These are phyloP conservation scores for Loriculus beryllinus DNA, from an alignment of 2,797 vertebrate species.

Conservation along the genomic window DNA sequence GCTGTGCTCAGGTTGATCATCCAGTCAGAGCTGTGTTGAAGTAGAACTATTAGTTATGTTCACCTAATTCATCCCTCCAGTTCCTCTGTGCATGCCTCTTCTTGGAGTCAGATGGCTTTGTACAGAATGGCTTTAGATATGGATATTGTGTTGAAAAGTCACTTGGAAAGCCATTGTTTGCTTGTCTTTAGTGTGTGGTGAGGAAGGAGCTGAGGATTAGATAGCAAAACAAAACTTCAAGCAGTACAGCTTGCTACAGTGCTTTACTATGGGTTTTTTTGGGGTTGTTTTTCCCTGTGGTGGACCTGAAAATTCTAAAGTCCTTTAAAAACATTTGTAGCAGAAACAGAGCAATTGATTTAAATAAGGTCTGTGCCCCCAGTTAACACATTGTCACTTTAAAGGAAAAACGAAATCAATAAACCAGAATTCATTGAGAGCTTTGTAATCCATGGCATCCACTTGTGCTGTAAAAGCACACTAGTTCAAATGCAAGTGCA, in stretches of 20 bases:
- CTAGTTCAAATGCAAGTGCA: not conserved
- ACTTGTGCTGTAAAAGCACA: not conserved
- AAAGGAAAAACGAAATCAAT: not conserved
- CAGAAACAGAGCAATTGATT: not conserved
- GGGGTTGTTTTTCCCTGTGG: not conserved
- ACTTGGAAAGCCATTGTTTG: not conserved
- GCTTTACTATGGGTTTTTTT: accelerated
- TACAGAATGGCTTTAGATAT: not conserved
- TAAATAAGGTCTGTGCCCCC: not conserved
- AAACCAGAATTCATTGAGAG: not conserved
- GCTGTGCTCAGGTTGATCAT: accelerated
- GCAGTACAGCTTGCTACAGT: not conserved
- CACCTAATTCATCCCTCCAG: not conserved
- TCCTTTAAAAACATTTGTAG: not conserved
- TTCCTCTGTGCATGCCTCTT: not conserved
- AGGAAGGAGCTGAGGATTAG: not conserved
- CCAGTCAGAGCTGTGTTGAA: not conserved
- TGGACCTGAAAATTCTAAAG: not conserved
- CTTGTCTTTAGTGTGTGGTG: not conserved
- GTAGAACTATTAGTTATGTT: not conserved
- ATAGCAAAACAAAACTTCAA: not conserved
- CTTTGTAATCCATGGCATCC: not conserved
- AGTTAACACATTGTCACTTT: not conserved
- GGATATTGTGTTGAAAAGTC: not conserved
- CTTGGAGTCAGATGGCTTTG: not conserved